Base-by-base conservation (phyloP, 2,797 vertebrate species). In the Cichlasoma orientale region DNA sequence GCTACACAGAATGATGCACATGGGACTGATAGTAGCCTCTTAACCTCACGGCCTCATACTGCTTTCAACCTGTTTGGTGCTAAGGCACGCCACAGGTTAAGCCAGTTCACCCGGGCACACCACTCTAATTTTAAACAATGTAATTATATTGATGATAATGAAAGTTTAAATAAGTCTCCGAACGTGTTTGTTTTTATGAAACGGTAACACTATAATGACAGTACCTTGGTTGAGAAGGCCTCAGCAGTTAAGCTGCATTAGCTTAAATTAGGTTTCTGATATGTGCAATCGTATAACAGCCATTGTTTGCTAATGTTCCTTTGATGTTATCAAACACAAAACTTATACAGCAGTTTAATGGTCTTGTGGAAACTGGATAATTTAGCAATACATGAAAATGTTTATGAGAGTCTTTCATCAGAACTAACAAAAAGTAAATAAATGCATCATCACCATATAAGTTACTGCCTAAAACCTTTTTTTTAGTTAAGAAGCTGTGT, bases 271-370 rank as follows among this genome's bases (percentile, higher is more conserved):
- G 56, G 10, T 68, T 68, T 68, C 19, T 2, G 0, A 68, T 68
- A 7, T 29, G 1, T 68, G 61, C 16, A 0, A 68, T 68, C 23
- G 12, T 47, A 23, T 68, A 50, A 50, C 41, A 50, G 61, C 41
- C 0, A 1, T 25, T 10, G 27, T 19, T 14, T 68, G 16, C 27
- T 68, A 50, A 41, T 27, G 23, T 68, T 68, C 61, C 41, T 2
- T 68, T 68, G 41, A 50, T 47, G 41, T 10, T 47, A 68, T 68
- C 61, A 68, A 50, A 47, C 1, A 68, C 27, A 50, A 63, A 63
- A 27, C 16, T 27, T 47, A 66, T 47, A 7, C 23, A 12, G 61
- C 23, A 66, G 23, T 66, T 23, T 66, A 44, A 27, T 47, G 10
- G 41, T 12, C 61, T 13, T 19, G 23, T 53, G n/a, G n/a, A 53